Base-by-base conservation (phyloP, 2,888 invertebrate genomes). In the Agriopis marginaria region DNA sequence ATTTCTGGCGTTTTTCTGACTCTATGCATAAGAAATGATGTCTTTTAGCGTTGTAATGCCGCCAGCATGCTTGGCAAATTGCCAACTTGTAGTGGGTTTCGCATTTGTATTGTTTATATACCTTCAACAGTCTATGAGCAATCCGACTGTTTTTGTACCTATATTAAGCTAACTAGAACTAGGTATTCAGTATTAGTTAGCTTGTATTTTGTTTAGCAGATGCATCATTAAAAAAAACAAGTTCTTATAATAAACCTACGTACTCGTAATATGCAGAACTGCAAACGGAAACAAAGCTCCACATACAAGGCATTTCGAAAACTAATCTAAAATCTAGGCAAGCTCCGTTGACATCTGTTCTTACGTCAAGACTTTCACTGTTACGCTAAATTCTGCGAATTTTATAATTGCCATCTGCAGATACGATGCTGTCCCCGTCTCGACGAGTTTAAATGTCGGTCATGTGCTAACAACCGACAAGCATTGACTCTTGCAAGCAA, bases 341-440 rank as follows among this genome's bases (percentile, higher is more conserved):
- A 65, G 58, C 73, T 70, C 66, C 73, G 75, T 78, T 78, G 74
- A 75, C 69, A 74, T 72, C 70, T 75, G 70, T 67, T 74, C 73
- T 83, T 81, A 82, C 82, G 78, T 80, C 78, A 79, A 77, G 62
- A 86, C 90, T 89, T 90, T 90, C 90, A 86, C 89, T 86, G 74
- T 77, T 82, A 79, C 79, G 77, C 74, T 75, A 72, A 68, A 75
- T 84, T 83, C 81, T 73, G 81, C 77, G 85, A 86, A 86, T 84
- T 85, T 82, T 79, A 75, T 79, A 78, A 80, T 83, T 79, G 76
- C 79, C 73, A 72, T 74, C 70, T 74, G 74, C 75, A 75, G 75
- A 75, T 74, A 63, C 68, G 75, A 65, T 72, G 66, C 70, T 74
- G 80, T 77, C 78, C 74, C 60, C 72, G 75, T 75, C 74, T 73